Percentiles rank a stretch among this genome's conserved stretches.
phyloP scores from a whole-genome alignment of 2,888 invertebrate genomes.

The Craniophora ligustri region DNA sequence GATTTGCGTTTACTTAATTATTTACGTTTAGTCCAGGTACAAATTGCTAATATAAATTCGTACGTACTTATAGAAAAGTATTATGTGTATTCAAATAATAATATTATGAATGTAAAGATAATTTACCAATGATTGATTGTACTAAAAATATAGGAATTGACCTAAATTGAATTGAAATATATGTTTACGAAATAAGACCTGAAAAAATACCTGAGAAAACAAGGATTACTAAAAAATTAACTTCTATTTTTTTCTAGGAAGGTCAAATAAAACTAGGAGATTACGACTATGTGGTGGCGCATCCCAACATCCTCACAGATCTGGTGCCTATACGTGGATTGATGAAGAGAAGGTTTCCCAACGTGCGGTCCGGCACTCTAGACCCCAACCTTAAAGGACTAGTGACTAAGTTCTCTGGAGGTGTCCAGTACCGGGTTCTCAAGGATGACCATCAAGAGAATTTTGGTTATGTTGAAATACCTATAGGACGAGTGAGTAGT shows the following conservation, averaged over 20 bases:
- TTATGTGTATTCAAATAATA: no score
- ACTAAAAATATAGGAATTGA: no score
- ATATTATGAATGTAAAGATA: no score
- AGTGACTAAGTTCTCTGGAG: conserved; percentile 90
- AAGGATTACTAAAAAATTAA: background rate
- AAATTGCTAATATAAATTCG: no score
- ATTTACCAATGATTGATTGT: no score
- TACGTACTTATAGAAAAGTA: no score
- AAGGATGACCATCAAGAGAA: conserved; percentile 92
- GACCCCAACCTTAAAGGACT: conserved; percentile 89
- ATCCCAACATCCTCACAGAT: conserved; percentile 94
- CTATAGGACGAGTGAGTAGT: conserved; percentile 91
- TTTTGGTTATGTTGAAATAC: conserved; percentile 91
- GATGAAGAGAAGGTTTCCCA: conserved; percentile 93
- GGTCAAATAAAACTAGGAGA: conserved; percentile 91
- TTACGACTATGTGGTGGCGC: conserved; percentile 93
- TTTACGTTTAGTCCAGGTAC: no score
- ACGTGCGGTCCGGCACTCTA: conserved; percentile 90
- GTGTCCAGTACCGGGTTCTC: conserved; percentile 90
- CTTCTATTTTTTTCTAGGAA: conserved; percentile 74
- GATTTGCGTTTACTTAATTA: no score
- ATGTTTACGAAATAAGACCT: no score
- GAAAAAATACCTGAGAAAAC: no score
- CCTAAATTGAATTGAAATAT: no score
- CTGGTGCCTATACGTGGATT: conserved; percentile 93